Base-by-base conservation (phyloP, 1,140 invertebrate species). In the Hirudo medicinalis region DNA sequence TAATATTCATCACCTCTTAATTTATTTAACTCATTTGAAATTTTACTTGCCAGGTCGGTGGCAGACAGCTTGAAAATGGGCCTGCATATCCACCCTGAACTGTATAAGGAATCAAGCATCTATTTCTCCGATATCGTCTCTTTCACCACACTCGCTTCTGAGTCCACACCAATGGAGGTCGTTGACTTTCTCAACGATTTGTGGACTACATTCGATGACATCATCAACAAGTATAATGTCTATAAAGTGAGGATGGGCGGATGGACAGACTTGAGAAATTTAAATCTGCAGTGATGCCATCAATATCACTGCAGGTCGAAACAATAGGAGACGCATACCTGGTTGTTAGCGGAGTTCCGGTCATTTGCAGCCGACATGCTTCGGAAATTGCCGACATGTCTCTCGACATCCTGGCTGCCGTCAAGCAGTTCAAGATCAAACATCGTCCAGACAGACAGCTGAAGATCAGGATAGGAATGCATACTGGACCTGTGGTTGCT, bases 251-350 rank as follows among this genome's bases (percentile, higher is more conserved):
- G 57, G 22, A 49, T 49, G 43, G 43, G 43, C 9, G 11, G 9
- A 49, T 67, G 20, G 43, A 67, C 22, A 25, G 22, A 36, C 15
- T 32, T n/a, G 27, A 32, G 1, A 20, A 20, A 67, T 20, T 6
- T 25, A 27, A 9, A 67, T 5, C 19, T n/a, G 57, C 17, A 91
- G 90, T 1, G 0, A 25, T 22, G 60, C 71, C 54, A 67, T 73
- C 67, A 70, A 74, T 22, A 15, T 15, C 22, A 63, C 88, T 87
- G 90, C 70, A 78, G 75, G 75, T 91, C 71, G 91, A 94, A 82
- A 94, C 91, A 0, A 93, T 94, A 74, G 91, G 91, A 0, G 91
- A 93, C 80, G 90, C 91, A 17, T 94, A 94, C 79, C 92, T 93
- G 91, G 90, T 94, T 8, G 92, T 93, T 15, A 91, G 90, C 67